Conservation (phyloP, 1,140 invertebrate species). For the Drosophila lacteicornis region DNA sequence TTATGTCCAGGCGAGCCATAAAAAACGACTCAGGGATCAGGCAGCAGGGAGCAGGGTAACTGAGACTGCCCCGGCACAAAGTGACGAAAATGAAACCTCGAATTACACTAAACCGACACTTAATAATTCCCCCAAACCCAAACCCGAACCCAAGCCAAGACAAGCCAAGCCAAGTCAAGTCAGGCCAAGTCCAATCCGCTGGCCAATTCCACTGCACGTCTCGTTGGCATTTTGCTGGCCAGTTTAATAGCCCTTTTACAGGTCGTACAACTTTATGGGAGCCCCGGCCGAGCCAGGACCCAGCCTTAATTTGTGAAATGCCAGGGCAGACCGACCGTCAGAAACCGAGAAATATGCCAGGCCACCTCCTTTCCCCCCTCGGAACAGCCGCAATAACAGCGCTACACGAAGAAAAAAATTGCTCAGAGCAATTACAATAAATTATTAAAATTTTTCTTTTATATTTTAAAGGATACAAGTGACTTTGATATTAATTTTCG, state of each 20-base stretch:
- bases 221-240: conserved; percentile 56
- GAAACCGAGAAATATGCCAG: conserved; percentile 43
- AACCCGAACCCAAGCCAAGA: background rate
- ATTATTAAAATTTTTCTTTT: too few relatives aligned
- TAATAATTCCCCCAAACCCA: conserved; percentile 66
- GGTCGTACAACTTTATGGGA: conserved; percentile 79
- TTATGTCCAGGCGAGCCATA: conserved; percentile 69
- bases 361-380: background rate
- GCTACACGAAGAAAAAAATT: background rate
- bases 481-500: too few relatives aligned
- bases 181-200: background rate
- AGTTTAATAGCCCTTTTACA: conserved; percentile 83
- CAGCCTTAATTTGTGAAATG: conserved; percentile 62
- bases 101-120: conserved; percentile 83
- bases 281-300: conserved; percentile 24
- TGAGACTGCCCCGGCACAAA: conserved; percentile 67
- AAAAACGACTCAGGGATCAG: conserved; percentile 53
- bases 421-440: too few relatives aligned
- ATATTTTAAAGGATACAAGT: too few relatives aligned
- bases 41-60: conserved; percentile 45
- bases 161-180: background rate
- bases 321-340: conserved; percentile 23
- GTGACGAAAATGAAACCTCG: conserved; percentile 83
- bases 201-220: conserved; percentile 21
- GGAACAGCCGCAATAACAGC: conserved; percentile 1